phyloP scores from a whole-genome alignment of 2,113 vertebrate genomes.

The Brachyistius frenatus region DNA sequence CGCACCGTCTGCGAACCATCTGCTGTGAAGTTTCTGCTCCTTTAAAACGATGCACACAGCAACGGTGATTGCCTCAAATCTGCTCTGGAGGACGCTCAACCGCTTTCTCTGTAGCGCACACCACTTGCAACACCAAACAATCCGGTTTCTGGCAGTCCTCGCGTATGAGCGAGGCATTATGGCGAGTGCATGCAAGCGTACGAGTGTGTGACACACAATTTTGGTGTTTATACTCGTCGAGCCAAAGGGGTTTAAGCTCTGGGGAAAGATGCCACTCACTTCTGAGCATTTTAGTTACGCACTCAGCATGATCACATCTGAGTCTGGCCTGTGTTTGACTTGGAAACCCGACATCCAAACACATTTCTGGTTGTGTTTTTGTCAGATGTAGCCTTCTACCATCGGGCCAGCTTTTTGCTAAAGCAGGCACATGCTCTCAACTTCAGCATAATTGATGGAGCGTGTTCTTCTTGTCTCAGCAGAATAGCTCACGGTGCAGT shows the following conservation, averaged over 20 bases:
- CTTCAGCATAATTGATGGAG: constrained; percentile 70
- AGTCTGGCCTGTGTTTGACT: constrained; percentile 73
- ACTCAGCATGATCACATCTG: constrained; percentile 67
- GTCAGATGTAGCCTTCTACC: constrained; percentile 58
- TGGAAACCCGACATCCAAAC: constrained; percentile 75
- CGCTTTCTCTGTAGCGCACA: constrained; percentile 51
- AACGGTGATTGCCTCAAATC: constrained; percentile 70
- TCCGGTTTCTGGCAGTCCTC: constrained; percentile 47
- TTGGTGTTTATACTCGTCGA: constrained; percentile 69
- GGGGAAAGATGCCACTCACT: constrained; percentile 64
- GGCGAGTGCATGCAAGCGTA: constrained; percentile 23
- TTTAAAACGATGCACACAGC: constrained; percentile 70
- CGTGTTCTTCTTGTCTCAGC: constrained; percentile 57
- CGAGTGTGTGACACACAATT: constrained; percentile 57
- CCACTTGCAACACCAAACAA: constrained; percentile 58
- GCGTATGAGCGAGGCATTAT: constrained; percentile 38
- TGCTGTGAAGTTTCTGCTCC: constrained; percentile 66
- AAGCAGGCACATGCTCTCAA: constrained; percentile 63
- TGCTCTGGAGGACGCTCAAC: constrained; percentile 67
- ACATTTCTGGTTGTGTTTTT: constrained; percentile 75
- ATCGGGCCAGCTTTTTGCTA: constrained; percentile 31
- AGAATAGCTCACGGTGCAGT: constrained; percentile 38
- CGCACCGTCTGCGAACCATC: constrained; percentile 77
- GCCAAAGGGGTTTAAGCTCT: constrained; percentile 59
- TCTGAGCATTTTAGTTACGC: constrained; percentile 73